Conservation (phyloP, 1,140 invertebrate species). For the Epicauta chinensis region DNA sequence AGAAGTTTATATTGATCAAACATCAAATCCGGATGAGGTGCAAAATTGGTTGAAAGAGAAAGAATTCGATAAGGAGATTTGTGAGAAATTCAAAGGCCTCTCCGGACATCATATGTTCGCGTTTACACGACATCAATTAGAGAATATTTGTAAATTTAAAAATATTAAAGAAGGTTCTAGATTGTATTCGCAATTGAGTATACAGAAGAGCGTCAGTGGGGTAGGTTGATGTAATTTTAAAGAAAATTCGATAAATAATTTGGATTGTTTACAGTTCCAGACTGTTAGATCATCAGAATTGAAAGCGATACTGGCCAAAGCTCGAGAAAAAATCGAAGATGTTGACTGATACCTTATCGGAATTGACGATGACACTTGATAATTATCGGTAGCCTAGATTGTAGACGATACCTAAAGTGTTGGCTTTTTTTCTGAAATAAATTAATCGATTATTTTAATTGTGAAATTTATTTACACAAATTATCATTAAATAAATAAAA, state of each 20-base stretch:
- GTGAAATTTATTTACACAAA: not conserved
- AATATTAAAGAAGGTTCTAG: slow-evolving; percentile 57
- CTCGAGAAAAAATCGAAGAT: slow-evolving; percentile 29
- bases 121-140: slow-evolving; percentile 56
- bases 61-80: slow-evolving; percentile 60
- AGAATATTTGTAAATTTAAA: slow-evolving; percentile 59
- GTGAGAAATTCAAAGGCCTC: slow-evolving; percentile 57
- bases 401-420: no score
- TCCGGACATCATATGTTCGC: slow-evolving; percentile 65
- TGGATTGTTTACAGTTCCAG: slow-evolving; percentile 31
- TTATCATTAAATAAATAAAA: slow-evolving; percentile 1
- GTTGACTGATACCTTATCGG: not conserved
- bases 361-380: not conserved
- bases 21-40: slow-evolving; percentile 59
- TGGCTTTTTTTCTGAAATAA: not conserved
- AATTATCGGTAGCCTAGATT: no score
- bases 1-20: slow-evolving; percentile 63
- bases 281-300: slow-evolving; percentile 32
- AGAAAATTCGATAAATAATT: not conserved
- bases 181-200: slow-evolving; percentile 65
- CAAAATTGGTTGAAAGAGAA: slow-evolving; percentile 69
- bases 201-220: slow-evolving; percentile 69
- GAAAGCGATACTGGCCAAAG: slow-evolving; percentile 29
- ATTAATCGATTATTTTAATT: not conserved
- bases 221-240: slow-evolving; percentile 47